Evolutionary conservation across 1,140 invertebrate genomes (phyloP), one percentile per base, ranked within the genome.

Genomic region (Harpegnathos saltator): DNA sequence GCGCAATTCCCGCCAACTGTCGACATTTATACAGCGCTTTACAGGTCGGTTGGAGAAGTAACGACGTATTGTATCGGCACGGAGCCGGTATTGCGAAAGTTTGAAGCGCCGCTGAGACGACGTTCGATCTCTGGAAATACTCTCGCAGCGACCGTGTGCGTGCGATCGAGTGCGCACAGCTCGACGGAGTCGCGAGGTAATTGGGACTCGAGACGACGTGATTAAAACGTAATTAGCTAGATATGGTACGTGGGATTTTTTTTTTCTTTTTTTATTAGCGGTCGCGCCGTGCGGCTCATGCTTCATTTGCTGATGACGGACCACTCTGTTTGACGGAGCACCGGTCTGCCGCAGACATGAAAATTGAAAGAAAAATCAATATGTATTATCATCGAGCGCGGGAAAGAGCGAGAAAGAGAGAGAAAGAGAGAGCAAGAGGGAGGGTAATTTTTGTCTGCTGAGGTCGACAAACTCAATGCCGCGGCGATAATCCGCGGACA

Each of bases 311-410:
- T 0, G 26, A 26, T 78, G 62, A 58, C 58, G 22, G 44, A 58
- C 12, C 33, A 44, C 29, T 78, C 14, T n/a, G 56, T 24, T 56
- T 68, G 29, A 58, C 52, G 56, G 52, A 68, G 22, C 29, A 29
- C 24, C 24, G 26, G 15, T 17, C 50, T 58, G 63, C 12, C 12
- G 26, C 22, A 26, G 75, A 58, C 33, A 22, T 1, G 63, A 69
- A 78, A 69, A 69, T 78, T 78, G 22, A 69, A 69, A 78, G 63
- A 78, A 44, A 78, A 69, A 78, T 69, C 75, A 69, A 78, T 78
- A 69, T 33, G 5, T 69, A n/a, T 78, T 78, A 66, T 69, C 63
- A 66, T 52, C 19, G 29, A 29, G 29, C 29, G 7, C 17, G 33
- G n/a, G 3, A 52, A n/a, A n/a, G n/a, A n/a, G n/a, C n/a, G n/a